These are phyloP conservation scores for Sylvicola cinctus DNA, from an alignment of 2,888 invertebrate species.

Conservation along the genomic window DNA sequence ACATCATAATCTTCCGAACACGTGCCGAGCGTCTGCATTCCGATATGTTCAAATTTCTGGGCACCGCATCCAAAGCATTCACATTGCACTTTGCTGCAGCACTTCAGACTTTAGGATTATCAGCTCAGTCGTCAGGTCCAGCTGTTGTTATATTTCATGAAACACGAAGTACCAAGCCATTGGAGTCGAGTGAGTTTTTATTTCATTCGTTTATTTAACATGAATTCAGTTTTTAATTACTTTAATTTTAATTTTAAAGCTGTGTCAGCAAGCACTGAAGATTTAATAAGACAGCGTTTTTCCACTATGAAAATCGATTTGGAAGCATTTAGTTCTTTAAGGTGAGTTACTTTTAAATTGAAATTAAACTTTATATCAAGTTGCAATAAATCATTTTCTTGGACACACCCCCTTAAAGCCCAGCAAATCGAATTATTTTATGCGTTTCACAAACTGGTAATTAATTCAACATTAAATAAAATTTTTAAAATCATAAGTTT, in stretches of 20 bases:
- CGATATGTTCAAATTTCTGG: slow-evolving; percentile 58
- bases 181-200: slow-evolving; percentile 31
- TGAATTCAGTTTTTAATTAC: slow-evolving; percentile 1
- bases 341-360: too few species aligned
- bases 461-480: too few species aligned
- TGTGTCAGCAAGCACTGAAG: slow-evolving; percentile 36
- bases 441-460: too few species aligned
- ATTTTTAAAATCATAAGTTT: too few species aligned
- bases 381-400: too few species aligned
- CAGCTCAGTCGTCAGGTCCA: slow-evolving; percentile 34
- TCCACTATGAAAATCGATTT: slow-evolving; percentile 37
- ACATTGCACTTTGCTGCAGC: slow-evolving; percentile 47
- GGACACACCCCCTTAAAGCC: too few species aligned
- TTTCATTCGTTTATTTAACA: slow-evolving; percentile 2
- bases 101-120: slow-evolving; percentile 14
- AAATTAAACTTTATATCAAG: too few species aligned
- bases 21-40: slow-evolving; percentile 51
- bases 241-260: too few species aligned
- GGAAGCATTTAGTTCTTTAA: slow-evolving; percentile 50
- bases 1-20: slow-evolving; percentile 57
- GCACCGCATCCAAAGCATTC: slow-evolving; percentile 54
- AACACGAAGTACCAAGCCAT: slow-evolving; percentile 46
- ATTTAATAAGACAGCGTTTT: slow-evolving; percentile 38
- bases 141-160: slow-evolving; percentile 63
- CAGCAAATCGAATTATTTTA: too few species aligned